Conservation (phyloP, 2,113 vertebrate genomes). For the Oxygymnocypris stewartii region DNA sequence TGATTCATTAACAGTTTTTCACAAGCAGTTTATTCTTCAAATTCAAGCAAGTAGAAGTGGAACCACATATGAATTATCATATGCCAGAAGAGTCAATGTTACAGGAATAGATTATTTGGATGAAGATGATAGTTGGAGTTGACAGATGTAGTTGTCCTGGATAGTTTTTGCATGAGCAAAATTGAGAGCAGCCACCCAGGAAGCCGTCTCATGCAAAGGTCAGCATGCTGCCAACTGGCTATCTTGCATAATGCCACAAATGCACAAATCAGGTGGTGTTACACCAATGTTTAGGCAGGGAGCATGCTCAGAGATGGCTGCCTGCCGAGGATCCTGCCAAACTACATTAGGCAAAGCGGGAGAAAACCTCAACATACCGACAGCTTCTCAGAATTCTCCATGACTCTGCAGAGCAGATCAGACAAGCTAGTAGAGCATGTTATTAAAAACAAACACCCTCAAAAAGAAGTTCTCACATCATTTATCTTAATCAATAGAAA, state of each 20-base stretch:
- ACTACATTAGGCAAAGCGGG: neutral
- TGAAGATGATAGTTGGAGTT: neutral
- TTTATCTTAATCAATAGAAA: neutral
- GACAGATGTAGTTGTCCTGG: neutral
- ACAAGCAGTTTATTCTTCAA: neutral
- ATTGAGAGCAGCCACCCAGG: neutral
- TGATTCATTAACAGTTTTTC: neutral
- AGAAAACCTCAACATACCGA: neutral
- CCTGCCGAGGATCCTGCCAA: neutral
- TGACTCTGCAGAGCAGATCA: neutral
- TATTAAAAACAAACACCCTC: neutral
- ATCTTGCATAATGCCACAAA: constrained; percentile 32
- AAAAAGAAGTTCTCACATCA: neutral
- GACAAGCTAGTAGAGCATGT: neutral
- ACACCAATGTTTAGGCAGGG: constrained; percentile 10
- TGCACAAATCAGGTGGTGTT: neutral
- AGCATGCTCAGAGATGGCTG: neutral
- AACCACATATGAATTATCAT: neutral
- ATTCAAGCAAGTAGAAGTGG: neutral
- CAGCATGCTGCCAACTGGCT: constrained; percentile 21
- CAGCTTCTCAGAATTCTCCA: neutral
- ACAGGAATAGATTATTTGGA: neutral
- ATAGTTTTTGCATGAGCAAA: constrained; percentile 6
- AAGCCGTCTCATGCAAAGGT: constrained; percentile 34
- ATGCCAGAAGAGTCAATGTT: neutral